Percentiles rank a stretch among this genome's conserved stretches.
These are phyloP conservation scores for human DNA, from an alignment of 2,113 vertebrate genomes.

Conservation along the genomic window DNA sequence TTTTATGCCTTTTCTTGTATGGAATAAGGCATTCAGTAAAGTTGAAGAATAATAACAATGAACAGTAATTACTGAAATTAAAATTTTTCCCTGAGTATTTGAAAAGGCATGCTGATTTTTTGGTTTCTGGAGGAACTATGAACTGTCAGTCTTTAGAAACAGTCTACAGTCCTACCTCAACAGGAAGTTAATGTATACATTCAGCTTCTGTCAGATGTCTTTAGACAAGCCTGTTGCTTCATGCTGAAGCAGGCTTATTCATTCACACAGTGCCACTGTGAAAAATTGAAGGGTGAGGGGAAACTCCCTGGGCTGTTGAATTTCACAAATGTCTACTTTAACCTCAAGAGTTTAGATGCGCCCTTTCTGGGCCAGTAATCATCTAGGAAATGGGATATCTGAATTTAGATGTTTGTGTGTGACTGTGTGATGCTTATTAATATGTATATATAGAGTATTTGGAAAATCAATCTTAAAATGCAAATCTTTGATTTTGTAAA, in stretches of 20 bases:
- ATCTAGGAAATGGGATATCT: slow-evolving; percentile 24
- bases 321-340: not conserved
- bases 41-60: slow-evolving; percentile 1
- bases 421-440: not conserved
- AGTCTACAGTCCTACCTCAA: not conserved
- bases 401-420: slow-evolving; percentile 53
- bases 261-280: not conserved
- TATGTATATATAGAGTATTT: not conserved
- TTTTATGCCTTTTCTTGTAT: slow-evolving; percentile 30
- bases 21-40: slow-evolving; percentile 12
- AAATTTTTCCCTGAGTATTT: not conserved
- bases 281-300: not conserved
- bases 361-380: not conserved
- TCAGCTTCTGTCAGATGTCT: not conserved
- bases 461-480: slow-evolving; percentile 34
- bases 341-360: not conserved
- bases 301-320: not conserved
- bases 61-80: slow-evolving; percentile 37
- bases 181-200: slow-evolving; percentile 12
- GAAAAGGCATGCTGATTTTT: not conserved
- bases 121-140: not conserved
- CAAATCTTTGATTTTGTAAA: slow-evolving; percentile 19
- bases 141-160: not conserved
- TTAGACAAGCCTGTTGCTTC: slow-evolving; percentile 6
- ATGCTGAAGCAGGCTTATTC: not conserved